Conservation (phyloP, 2,797 vertebrate genomes). For the Florisuga fusca region DNA sequence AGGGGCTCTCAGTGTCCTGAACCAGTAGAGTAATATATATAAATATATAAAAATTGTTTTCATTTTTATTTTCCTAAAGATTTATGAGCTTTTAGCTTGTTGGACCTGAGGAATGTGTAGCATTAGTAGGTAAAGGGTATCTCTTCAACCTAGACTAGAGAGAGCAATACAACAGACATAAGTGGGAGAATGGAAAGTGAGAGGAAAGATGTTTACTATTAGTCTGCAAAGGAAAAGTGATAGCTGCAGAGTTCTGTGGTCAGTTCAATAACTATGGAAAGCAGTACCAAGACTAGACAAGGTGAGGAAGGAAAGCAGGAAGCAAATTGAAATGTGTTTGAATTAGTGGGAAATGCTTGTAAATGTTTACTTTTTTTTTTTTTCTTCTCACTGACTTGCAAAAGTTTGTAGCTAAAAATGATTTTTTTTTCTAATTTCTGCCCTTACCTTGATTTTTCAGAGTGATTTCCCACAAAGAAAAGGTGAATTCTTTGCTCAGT, state of each 20-base stretch:
- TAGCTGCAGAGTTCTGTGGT: neutral
- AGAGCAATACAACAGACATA: neutral
- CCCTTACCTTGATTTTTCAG: neutral
- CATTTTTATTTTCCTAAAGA: neutral
- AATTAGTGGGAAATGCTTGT: neutral
- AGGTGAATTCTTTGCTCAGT: neutral
- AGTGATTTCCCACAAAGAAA: neutral
- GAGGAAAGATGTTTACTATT: neutral
- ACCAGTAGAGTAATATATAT: neutral
- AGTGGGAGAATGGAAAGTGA: neutral
- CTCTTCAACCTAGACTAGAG: neutral
- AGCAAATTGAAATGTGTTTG: neutral
- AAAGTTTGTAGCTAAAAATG: neutral
- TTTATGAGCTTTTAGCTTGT: neutral
- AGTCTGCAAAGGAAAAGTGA: neutral
- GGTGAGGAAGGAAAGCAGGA: neutral
- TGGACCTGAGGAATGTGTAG: neutral
- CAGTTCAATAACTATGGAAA: neutral
- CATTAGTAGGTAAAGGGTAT: neutral
- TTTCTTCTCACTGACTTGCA: neutral
- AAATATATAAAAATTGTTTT: no score
- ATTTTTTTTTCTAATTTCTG: neutral
- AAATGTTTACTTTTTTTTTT: neutral
- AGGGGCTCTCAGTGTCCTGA: neutral
- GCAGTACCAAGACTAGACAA: no score